Base-by-base conservation (phyloP, 2,113 vertebrate genomes). In the Triplophysa rosa region DNA sequence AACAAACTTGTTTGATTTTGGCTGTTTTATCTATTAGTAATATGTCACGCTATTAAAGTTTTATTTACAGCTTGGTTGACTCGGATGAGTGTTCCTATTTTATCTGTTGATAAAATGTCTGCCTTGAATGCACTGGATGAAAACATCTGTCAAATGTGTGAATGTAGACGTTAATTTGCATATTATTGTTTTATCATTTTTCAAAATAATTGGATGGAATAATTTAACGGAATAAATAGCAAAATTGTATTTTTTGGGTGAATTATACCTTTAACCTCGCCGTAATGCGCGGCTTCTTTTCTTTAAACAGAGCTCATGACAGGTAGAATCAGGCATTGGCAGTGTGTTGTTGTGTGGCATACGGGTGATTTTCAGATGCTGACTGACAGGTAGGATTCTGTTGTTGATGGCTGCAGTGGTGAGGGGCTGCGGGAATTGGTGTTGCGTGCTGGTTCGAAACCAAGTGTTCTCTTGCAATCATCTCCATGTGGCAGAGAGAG, bases 391-490 rank as follows among this genome's bases (percentile, higher is more conserved):
- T 65, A 29, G 67, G 68, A 78, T 63, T 78, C 78, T 45, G 49
- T 71, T 7, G 33, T 73, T 59, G 33, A 73, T 42, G 54, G 21
- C 14, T 45, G 80, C 49, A 42, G 78, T 33, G 67, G 75, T 52
- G 64, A 24, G 12, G 58, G 54, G 77, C 79, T 78, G 37, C 69
- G 83, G 80, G 79, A 77, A 84, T 81, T 79, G 80, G 73, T 52
- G 67, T 69, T 81, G 84, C 67, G 70, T 70, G 81, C 65, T 79
- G 79, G 71, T 68, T 80, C 59, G 78, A 84, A 80, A 82, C 80
- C 72, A 85, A 78, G 82, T 81, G 82, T 79, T 83, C 62, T 71
- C 71, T 81, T 75, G 86, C 86, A 87, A 83, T 87, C 86, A 87
- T 84, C 80, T 84, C 75, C 63, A 66, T 74, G 77, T 78, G 77